A percentile compares a stretch with the other conserved stretches of the same genome.
Conservation (phyloP, 2,888 invertebrate genomes). For the Lasioglossum leucozonium region DNA sequence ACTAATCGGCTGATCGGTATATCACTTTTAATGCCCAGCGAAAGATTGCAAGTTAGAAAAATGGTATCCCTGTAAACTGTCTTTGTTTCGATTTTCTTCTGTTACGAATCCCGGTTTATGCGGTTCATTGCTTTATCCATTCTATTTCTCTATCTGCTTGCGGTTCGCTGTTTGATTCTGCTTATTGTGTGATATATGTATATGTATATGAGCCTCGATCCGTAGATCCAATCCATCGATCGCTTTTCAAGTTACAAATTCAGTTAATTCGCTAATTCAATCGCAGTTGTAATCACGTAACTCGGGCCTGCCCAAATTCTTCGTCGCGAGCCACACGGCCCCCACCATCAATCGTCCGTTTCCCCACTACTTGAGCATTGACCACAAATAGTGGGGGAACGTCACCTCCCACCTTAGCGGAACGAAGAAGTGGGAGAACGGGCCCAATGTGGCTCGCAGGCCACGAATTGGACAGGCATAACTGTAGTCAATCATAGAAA, state of each 20-base stretch:
- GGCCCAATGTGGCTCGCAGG: no score
- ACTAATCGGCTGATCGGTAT: constrained; percentile 78
- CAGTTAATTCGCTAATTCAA: not conserved
- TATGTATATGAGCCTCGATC: constrained; percentile 74
- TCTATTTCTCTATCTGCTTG: constrained; percentile 76
- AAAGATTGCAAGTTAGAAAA: constrained; percentile 82
- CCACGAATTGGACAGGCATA: no score
- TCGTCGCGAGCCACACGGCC: no score
- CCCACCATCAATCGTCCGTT: no score
- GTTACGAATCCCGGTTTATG: constrained; percentile 32
- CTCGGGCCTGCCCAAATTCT: no score
- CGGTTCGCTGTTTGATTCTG: constrained; percentile 71
- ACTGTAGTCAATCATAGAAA: not conserved
- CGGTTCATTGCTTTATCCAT: constrained; percentile 34
- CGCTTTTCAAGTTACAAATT: not conserved
- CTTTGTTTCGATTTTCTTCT: constrained; percentile 44
- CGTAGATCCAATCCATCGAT: constrained; percentile 45
- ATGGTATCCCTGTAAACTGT: constrained; percentile 58
- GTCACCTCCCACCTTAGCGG: no score
- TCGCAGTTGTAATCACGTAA: not conserved
- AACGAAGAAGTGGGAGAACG: no score
- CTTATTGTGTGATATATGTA: constrained; percentile 75
- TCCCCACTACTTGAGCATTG: no score
- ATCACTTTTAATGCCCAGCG: constrained; percentile 84
- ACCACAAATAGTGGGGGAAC: no score